Conservation (phyloP, 2,888 invertebrate genomes). For the Hyles lineata region DNA sequence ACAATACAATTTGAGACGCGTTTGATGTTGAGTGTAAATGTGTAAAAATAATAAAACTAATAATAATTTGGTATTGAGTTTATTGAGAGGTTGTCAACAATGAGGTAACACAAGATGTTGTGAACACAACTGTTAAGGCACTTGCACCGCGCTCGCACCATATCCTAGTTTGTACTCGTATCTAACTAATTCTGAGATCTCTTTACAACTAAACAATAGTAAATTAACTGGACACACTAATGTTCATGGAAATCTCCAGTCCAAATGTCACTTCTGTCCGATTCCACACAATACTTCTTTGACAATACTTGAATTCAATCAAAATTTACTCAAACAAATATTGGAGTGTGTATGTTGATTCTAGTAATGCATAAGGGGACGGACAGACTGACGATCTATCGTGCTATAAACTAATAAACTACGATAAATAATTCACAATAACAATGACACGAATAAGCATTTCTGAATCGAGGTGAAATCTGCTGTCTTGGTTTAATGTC, state of each 20-base stretch:
- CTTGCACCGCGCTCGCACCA: conserved; percentile 37
- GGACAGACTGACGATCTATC: neutral
- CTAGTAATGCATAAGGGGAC: neutral
- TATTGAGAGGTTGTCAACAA: conserved; percentile 55
- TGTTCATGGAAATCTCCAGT: neutral
- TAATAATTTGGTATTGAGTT: conserved; percentile 38
- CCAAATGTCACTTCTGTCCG: conserved; percentile 2
- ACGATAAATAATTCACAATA: conserved; percentile 13
- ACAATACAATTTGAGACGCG: no score
- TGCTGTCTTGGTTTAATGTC: neutral
- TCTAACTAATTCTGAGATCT: conserved; percentile 61
- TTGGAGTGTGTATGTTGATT: neutral
- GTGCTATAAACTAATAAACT: conserved; percentile 1
- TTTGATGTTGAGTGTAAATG: neutral
- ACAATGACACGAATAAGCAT: neutral
- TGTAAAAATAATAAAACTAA: conserved; percentile 27
- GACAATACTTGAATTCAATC: neutral
- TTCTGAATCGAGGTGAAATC: neutral
- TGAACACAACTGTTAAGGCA: conserved; percentile 63
- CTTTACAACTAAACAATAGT: conserved; percentile 41
- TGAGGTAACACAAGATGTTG: conserved; percentile 61
- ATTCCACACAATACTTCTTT: no score
- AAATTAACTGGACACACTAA: conserved; percentile 12
- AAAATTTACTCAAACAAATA: no score
- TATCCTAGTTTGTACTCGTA: conserved; percentile 57